phyloP scores from a whole-genome alignment of 2,888 invertebrate species.

The Lordiphosa andalusiaca region DNA sequence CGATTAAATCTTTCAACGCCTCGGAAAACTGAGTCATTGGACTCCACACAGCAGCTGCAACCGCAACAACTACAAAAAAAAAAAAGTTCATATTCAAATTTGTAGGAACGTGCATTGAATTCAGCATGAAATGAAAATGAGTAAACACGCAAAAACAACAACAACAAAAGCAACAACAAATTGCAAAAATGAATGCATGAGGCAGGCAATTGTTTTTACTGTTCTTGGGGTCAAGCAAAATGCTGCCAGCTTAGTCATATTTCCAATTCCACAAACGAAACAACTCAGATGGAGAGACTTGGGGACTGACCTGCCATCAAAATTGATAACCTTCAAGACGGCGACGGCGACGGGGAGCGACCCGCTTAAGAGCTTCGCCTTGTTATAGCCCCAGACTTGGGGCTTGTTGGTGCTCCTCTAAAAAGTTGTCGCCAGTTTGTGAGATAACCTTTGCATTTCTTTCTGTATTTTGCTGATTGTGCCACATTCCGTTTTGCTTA shows the following conservation, averaged over 20 bases:
- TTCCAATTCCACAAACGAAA: conserved; percentile 57
- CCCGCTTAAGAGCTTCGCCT: too few species aligned
- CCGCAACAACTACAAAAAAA: conserved; percentile 26
- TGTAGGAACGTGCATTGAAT: conserved; percentile 75
- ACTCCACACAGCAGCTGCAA: conserved; percentile 33
- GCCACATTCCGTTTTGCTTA: conserved; percentile 2
- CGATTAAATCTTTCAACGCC: conserved; percentile 76
- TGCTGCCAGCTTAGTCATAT: conserved; percentile 63
- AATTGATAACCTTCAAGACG: conserved; percentile 40
- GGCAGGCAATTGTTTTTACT: conserved; percentile 38
- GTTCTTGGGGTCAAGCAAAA: conserved; percentile 48
- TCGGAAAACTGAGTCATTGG: conserved; percentile 66
- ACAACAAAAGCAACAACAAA: conserved; percentile 12
- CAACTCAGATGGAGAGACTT: conserved; percentile 25
- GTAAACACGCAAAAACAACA: conserved; percentile 56
- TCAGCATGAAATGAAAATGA: conserved; percentile 60
- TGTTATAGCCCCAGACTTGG: too few species aligned
- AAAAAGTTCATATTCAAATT: conserved; percentile 73
- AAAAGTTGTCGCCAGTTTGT: conserved; percentile 15
- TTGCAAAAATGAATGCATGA: conserved; percentile 44
- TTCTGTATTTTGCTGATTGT: conserved; percentile 23
- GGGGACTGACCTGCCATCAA: conserved; percentile 29
- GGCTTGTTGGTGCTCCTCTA: conserved; percentile 8
- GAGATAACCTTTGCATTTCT: conserved; percentile 53
- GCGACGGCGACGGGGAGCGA: neutral